These are phyloP conservation scores for Thinocorus orbignyianus DNA, from an alignment of 2,113 vertebrate species.

Conservation along the genomic window DNA sequence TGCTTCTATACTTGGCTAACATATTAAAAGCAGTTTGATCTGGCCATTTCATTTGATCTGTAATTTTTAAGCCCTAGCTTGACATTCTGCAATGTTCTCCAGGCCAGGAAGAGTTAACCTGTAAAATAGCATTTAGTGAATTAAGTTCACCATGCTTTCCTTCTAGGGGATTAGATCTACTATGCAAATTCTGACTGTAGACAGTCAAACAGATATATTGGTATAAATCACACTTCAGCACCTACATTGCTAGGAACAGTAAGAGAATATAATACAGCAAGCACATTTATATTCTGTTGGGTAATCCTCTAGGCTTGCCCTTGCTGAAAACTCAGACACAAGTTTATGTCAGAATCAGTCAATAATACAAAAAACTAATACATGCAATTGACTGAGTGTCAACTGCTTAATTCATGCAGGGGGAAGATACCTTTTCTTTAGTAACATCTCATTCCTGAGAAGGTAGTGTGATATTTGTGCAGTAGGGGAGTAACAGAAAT, in stretches of 20 bases:
- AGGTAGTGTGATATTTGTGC: neutral
- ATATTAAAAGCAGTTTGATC: neutral
- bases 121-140: neutral
- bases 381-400: neutral
- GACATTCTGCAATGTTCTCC: neutral
- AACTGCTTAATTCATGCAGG: neutral
- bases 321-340: neutral
- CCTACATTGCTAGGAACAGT: slow-evolving; percentile 25
- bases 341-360: neutral
- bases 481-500: neutral
- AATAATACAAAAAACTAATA: slow-evolving; percentile 11
- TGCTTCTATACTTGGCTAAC: neutral
- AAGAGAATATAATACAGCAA: slow-evolving; percentile 41
- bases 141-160: neutral
- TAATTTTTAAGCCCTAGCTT: neutral
- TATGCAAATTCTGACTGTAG: slow-evolving; percentile 32
- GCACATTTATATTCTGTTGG: slow-evolving; percentile 20
- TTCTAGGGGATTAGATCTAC: neutral
- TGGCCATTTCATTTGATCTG: neutral
- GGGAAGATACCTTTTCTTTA: neutral
- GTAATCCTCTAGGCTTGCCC: neutral
- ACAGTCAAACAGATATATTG: neutral
- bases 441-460: neutral
- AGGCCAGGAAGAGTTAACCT: neutral
- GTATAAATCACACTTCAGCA: slow-evolving; percentile 51